These are phyloP conservation scores for Pelobates fuscus DNA, from an alignment of 2,113 vertebrate species.

Conservation along the genomic window DNA sequence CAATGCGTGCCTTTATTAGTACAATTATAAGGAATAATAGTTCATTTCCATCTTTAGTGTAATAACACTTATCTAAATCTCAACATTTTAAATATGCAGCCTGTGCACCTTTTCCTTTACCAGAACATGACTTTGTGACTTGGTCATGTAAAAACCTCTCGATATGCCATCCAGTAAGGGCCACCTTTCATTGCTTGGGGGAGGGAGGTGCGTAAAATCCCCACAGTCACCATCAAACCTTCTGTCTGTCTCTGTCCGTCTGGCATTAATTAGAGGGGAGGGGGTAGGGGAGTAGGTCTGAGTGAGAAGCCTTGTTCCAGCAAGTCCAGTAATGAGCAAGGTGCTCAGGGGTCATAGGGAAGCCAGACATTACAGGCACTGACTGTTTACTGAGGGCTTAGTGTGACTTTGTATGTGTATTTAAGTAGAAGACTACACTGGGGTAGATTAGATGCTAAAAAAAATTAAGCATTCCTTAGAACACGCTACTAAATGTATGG, in stretches of 20 bases:
- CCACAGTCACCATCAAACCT: too few species aligned
- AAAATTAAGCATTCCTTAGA: too few species aligned
- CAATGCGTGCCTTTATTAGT: too few species aligned
- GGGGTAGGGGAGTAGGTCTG: constrained; percentile 8
- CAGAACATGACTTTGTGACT: constrained; percentile 36
- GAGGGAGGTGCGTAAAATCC: constrained; percentile 16
- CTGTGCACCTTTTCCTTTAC: too few species aligned
- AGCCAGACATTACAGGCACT: constrained; percentile 37
- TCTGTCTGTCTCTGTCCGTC: constrained; percentile 18
- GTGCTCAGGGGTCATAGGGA: constrained; percentile 40
- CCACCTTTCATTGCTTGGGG: constrained; percentile 3
- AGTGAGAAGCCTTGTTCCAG: constrained; percentile 34
- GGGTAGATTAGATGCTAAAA: too few species aligned
- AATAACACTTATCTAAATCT: too few species aligned
- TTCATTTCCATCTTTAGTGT: too few species aligned
- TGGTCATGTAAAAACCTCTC: constrained; percentile 14
- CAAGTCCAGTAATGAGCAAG: constrained; percentile 46
- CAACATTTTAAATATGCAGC: too few species aligned
- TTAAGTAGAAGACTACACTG: neutral
- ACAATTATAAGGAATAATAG: too few species aligned
- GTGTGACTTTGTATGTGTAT: constrained; percentile 21
- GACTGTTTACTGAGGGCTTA: constrained; percentile 26
- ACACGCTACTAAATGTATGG: too few species aligned
- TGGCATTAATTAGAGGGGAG: constrained; percentile 33
- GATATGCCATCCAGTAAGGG: constrained; percentile 14